A percentile compares a stretch with the other conserved stretches of the same genome.
Evolutionary conservation across 2,113 vertebrate species (phyloP).

Genomic region (Zosterops japonicus): DNA sequence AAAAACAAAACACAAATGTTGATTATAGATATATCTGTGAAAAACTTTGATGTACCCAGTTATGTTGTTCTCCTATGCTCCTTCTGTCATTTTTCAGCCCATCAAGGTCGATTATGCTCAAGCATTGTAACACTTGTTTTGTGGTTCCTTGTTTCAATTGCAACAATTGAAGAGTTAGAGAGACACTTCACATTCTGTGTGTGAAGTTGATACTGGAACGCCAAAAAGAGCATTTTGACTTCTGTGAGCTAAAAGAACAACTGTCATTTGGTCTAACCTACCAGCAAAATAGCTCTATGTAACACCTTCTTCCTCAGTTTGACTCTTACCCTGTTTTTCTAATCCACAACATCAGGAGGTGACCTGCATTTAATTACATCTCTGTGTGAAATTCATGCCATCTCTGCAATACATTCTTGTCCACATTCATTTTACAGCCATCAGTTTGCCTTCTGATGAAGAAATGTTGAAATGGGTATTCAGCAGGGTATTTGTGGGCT

Average conservation of each 20-base stretch:
- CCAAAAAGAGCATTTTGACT: neutral
- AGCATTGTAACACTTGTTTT: neutral
- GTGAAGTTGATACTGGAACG: neutral
- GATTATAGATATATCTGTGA: neutral
- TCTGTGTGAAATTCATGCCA: neutral
- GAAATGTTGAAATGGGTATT: neutral
- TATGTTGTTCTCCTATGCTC: neutral
- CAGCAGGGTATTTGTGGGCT: neutral
- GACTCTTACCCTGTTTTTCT: neutral
- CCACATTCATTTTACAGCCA: neutral
- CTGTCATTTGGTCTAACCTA: neutral
- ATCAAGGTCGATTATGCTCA: neutral
- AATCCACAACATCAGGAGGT: neutral
- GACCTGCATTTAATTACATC: neutral
- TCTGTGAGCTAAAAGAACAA: neutral
- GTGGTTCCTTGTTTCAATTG: neutral
- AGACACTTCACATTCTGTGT: neutral
- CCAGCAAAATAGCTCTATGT: neutral
- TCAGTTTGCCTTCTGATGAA: neutral
- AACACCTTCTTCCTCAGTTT: neutral
- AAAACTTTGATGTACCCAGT: neutral
- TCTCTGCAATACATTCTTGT: neutral
- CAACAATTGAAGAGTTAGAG: neutral
- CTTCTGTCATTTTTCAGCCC: neutral
- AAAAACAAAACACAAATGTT: neutral